Base-by-base conservation (phyloP, 2,888 invertebrate genomes). In the Drosophila monieri region DNA sequence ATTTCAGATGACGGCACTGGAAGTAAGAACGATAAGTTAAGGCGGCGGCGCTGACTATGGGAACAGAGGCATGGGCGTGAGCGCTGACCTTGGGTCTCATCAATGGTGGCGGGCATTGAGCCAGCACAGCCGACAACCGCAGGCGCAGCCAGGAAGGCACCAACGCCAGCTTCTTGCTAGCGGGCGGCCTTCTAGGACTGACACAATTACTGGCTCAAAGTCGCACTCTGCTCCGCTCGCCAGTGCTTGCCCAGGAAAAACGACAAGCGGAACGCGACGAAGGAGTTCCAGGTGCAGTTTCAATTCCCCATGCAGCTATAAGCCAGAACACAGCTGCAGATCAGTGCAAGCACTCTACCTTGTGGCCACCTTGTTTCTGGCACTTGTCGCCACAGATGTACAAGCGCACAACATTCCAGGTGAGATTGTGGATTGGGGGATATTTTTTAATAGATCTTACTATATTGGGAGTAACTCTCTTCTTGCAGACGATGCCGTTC, bases 41-140 rank as follows among this genome's bases (percentile, higher is more conserved):
- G 64, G 57, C 94, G 83, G 94, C 94, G 94, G 93, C 94, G 93
- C 93, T 93, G 93, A 94, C 93, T 94, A 96, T 96, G 96, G 96
- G 95, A 96, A 94, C 94, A 95, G 95, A 96, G 96, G 96, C 94
- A 96, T 96, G 96, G 96, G 95, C 95, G 95, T 95, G 95, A 95
- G 95, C 94, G 95, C 95, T 95, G 95, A 95, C 95, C 95, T 94
- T 94, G 92, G 93, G 94, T 94, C 93, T 94, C 93, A 93, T 92
- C 92, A 93, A 93, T 93, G 93, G 93, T 93, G 93, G 92, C 92
- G 93, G 93, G 92, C 92, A 92, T 92, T 93, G 90, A 92, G 91
- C 91, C 90, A 91, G 58, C 64, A 68, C 59, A 60, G 47, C 53
- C 66, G 73, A 55, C 68, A 73, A 69, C 64, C 77, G 57, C 58